A percentile compares a stretch with the other conserved stretches of the same genome.
These are phyloP conservation scores for Hybognathus amarus DNA, from an alignment of 2,797 vertebrate genomes.

Conservation along the genomic window DNA sequence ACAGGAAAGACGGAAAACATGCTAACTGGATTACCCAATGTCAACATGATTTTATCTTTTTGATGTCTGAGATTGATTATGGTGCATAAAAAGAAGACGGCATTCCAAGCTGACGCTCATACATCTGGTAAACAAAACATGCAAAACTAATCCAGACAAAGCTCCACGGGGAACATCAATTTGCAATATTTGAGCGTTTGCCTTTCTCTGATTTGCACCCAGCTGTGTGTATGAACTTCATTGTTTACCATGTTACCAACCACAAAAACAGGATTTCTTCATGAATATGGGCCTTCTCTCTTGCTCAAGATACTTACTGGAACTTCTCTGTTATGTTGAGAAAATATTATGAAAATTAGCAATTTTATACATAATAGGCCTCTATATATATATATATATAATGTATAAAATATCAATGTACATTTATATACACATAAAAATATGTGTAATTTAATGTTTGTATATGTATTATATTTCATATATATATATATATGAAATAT, in stretches of 20 bases:
- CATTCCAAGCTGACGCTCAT: slow-evolving; percentile 43
- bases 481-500: no score
- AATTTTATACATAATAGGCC: no score
- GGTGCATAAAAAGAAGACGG: slow-evolving; percentile 34
- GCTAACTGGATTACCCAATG: slow-evolving; percentile 31
- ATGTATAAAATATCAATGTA: no score
- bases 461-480: no score
- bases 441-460: no score
- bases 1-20: slow-evolving; percentile 2
- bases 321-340: neutral
- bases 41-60: slow-evolving; percentile 46
- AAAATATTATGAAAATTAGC: neutral
- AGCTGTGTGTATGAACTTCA: slow-evolving; percentile 9
- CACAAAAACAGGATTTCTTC: neutral
- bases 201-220: neutral
- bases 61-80: slow-evolving; percentile 57
- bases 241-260: neutral
- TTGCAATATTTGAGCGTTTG: slow-evolving; percentile 4
- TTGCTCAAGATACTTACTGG: neutral
- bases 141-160: slow-evolving; percentile 25
- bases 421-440: no score
- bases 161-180: slow-evolving; percentile 32
- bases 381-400: no score
- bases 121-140: slow-evolving; percentile 37
- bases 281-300: neutral